These are phyloP conservation scores for Clitarchus hookeri DNA, from an alignment of 2,888 invertebrate genomes.

Conservation along the genomic window DNA sequence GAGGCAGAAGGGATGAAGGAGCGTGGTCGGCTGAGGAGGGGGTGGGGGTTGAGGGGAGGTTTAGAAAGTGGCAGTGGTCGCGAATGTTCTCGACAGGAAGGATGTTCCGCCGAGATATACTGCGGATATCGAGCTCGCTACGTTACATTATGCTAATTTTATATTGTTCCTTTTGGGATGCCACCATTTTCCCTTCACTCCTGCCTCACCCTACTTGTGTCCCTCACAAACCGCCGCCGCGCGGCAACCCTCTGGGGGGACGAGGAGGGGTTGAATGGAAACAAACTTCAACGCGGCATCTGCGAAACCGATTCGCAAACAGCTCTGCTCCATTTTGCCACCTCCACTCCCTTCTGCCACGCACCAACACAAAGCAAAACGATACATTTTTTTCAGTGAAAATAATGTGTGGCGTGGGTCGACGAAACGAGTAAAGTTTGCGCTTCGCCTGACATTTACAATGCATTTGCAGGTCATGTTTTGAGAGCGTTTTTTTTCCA, in stretches of 20 bases:
- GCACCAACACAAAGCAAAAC: no score
- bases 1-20: not conserved
- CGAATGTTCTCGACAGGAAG: not conserved
- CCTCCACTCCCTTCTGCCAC: not conserved
- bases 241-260: not conserved
- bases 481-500: no score
- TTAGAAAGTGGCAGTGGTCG: constrained; percentile 7
- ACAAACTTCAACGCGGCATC: not conserved
- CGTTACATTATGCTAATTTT: constrained; percentile 14
- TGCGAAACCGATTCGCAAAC: not conserved
- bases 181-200: not conserved
- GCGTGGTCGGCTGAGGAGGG: not conserved
- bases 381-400: no score
- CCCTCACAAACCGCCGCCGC: not conserved
- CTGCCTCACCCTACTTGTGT: no score
- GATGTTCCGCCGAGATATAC: constrained; percentile 2
- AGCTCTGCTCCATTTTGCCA: not conserved
- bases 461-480: no score
- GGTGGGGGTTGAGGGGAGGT: not conserved
- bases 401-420: no score
- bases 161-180: constrained; percentile 14
- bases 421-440: no score
- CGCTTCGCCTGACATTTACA: no score
- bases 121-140: constrained; percentile 14
- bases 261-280: not conserved